Evolutionary conservation across 2,113 vertebrate genomes (phyloP).

Genomic region (Poicephalus gulielmi): DNA sequence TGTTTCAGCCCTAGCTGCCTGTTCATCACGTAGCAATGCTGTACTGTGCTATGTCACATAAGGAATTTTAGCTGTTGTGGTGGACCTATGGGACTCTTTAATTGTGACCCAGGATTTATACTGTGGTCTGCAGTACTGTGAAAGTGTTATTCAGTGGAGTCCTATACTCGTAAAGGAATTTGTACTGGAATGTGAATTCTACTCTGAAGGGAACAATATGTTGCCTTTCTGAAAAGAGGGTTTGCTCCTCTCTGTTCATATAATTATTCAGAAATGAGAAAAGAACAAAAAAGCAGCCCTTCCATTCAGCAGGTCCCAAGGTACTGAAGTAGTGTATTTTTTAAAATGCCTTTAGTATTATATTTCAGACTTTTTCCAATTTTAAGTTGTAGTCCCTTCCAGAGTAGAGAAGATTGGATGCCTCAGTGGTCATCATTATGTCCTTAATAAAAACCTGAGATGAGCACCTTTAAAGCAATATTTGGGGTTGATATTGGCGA

Average conservation of each 20-base stretch:
- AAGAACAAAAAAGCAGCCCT: background rate
- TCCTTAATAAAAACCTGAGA: background rate
- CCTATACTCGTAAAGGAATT: background rate
- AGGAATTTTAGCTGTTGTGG: background rate
- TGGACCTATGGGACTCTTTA: background rate
- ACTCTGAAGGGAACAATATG: background rate
- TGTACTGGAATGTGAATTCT: background rate
- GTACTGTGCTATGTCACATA: background rate
- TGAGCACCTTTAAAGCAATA: background rate
- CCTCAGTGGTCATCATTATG: background rate
- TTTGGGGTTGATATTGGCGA: background rate
- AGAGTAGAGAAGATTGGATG: background rate
- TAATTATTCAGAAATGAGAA: background rate
- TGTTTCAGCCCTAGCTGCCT: background rate
- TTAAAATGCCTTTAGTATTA: background rate
- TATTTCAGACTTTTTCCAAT: background rate
- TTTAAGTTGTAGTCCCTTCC: background rate
- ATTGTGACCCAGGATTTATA: background rate
- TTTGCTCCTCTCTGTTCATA: background rate
- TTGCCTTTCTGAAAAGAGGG: background rate
- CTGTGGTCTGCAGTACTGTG: background rate
- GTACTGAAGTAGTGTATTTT: background rate
- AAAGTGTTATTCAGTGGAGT: background rate
- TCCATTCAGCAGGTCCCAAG: background rate
- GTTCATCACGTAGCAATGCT: accelerated